Conservation (phyloP, 2,797 vertebrate genomes). For the Microtus agrestis region DNA sequence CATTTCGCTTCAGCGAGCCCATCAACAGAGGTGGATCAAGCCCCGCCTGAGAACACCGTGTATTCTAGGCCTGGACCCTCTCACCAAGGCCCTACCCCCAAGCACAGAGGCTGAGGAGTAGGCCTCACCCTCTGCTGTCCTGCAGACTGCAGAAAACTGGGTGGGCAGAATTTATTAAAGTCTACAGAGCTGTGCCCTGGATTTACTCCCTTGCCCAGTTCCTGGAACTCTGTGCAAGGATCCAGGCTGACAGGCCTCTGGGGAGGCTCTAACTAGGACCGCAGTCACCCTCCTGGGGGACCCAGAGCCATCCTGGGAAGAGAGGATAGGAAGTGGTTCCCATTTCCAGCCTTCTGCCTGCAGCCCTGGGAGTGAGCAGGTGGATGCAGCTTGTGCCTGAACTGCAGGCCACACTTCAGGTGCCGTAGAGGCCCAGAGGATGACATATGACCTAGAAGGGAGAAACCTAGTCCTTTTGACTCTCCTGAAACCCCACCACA, state of each 20-base stretch:
- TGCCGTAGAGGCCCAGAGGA: not conserved
- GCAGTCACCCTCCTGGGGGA: not conserved
- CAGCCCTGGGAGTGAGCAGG: not conserved
- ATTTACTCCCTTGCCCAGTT: not conserved
- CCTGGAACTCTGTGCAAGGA: not conserved
- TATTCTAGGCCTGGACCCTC: slow-evolving; percentile 10
- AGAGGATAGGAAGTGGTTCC: not conserved
- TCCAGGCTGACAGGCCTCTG: not conserved
- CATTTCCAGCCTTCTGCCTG: not conserved
- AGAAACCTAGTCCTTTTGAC: not conserved
- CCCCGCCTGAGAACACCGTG: not conserved
- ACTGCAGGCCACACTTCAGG: not conserved
- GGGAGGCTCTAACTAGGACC: not conserved
- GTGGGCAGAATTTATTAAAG: not conserved
- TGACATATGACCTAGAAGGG: not conserved
- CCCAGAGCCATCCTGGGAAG: not conserved
- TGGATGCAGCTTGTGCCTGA: not conserved
- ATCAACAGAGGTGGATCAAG: not conserved
- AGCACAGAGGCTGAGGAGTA: not conserved
- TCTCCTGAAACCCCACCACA: not conserved
- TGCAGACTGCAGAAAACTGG: slow-evolving; percentile 37
- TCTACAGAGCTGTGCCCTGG: slow-evolving; percentile 5
- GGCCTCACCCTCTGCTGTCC: not conserved
- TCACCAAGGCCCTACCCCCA: not conserved
- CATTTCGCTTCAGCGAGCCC: not conserved